Evolutionary conservation across 92 coral and sea anemone genomes (phyloP), one percentile per base, ranked within the genome.

Genomic region (Muricea muricata): DNA sequence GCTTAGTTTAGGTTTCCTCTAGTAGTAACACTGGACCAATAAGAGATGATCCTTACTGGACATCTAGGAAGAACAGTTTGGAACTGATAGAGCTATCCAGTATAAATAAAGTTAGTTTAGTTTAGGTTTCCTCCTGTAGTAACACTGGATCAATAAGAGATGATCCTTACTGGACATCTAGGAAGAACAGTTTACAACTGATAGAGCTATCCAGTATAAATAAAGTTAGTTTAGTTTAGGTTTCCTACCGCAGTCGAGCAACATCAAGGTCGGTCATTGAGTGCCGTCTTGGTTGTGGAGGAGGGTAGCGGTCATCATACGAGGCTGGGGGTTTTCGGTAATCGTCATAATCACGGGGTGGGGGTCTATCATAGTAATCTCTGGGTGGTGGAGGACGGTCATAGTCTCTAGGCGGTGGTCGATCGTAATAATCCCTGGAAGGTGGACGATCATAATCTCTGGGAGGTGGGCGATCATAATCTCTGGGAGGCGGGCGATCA

Each of bases 181-280:
- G 42, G 42, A 37, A 37, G 42, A 37, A 37, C 42, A 37, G 42
- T 37, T 37, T 37, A 37, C 5, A 37, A 55, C 63, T 45, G 50
- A 45, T 45, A 6, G 15, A 45, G 50, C 50, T 45, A 45, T 45
- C 50, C 50, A 9, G 50, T 45, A 45, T 45, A 45, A 45, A 45
- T 45, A 6, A 45, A 45, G 50, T 45, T 45, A 45, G 50, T 45
- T 39, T 39, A 52, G 58, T 52, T 55, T 55, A 55, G 63, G 29
- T 45, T 5, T 45, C 50, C 50, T 75, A 78, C 83, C 83, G 50
- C 21, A 78, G 40, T 24, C 83, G 83, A 34, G 83, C 83, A 29
- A 34, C 42, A 24, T 78, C 83, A n/a, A 78, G 69, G 1, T 78
- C 83, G 14, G 69, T 55, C 28, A 78, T 56, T 17, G 48, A 26